Evolutionary conservation across 2,113 vertebrate species (phyloP), one percentile per base, ranked within the genome.

Genomic region (Tupaia tana): DNA sequence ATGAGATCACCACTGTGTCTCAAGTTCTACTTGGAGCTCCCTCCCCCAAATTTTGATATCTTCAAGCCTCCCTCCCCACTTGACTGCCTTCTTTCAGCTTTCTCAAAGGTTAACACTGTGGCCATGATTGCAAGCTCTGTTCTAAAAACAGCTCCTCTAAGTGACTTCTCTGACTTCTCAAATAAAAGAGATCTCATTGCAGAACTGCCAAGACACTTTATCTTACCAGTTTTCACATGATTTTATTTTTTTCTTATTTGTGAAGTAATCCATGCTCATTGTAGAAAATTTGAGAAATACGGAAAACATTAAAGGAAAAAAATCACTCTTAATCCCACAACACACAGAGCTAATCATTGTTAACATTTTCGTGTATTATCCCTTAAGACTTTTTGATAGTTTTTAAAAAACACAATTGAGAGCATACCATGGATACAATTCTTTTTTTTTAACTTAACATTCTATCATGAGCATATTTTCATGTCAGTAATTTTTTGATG

Each of bases 381-480:
- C 63, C 25, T 61, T 94, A 92, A 94, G 83, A 73, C 58, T 70
- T 93, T 86, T 83, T 7, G 3, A 92, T 90, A 27, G 69, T 71
- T 93, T 95, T 90, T 87, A 82, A 43, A 43, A 43, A 43, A 90
- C 54, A 81, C 90, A 97, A 97, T 78, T 94, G 81, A 94, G 58
- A 92, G 12, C 58, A 92, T 74, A 92, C 24, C 71, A 82, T 71
- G 29, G 66, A 93, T 93, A 91, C 6, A 83, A 31, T 16, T 66
- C 43, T 43, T 43, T 85, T 80, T 66, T 83, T 91, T 89, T 67
- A 67, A 90, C 61, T 82, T 93, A 83, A 86, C 67, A 92, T 85
- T 95, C 86, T 88, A 97, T 89, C 88, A 85, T 71, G 56, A 97
- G 75, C 66, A 75, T 81, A 95, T 92, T 95, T 97, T 92, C 73